Evolutionary conservation across 2,888 invertebrate species (phyloP).

Genomic region (Folsomia manolachei): DNA sequence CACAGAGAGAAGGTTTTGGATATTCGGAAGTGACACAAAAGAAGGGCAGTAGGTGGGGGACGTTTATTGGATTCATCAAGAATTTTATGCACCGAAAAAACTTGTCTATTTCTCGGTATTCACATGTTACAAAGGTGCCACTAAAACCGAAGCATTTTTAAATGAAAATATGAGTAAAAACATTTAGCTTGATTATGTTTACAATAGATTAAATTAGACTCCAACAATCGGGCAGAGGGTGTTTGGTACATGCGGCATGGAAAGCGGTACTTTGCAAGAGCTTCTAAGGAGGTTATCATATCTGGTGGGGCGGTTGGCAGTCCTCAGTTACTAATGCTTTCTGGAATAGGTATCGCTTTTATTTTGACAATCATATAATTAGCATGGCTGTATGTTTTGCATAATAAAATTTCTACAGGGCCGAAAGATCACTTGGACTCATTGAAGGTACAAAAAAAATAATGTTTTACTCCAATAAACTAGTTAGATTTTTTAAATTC

Average conservation of each 20-base stretch:
- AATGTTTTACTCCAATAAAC: not conserved
- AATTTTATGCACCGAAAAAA: constrained; percentile 34
- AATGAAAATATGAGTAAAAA: constrained; percentile 5
- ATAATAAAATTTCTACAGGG: too few relatives aligned
- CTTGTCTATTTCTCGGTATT: constrained; percentile 42
- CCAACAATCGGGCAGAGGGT: constrained; percentile 73
- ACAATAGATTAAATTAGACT: constrained; percentile 46
- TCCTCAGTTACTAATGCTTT: constrained; percentile 63
- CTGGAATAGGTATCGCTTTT: constrained; percentile 24
- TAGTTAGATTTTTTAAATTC: not conserved
- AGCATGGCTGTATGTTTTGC: constrained; percentile 25
- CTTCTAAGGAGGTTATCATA: constrained; percentile 81
- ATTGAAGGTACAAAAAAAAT: constrained; percentile 8
- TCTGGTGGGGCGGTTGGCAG: constrained; percentile 79
- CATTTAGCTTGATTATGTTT: not conserved
- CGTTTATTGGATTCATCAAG: constrained; percentile 42
- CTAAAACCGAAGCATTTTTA: too few relatives aligned
- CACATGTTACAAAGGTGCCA: constrained; percentile 23
- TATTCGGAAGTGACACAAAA: constrained; percentile 38
- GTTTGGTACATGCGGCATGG: constrained; percentile 76
- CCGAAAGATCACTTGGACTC: constrained; percentile 30
- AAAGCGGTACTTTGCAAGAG: constrained; percentile 69
- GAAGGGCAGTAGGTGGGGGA: constrained; percentile 37
- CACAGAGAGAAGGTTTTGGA: constrained; percentile 32
- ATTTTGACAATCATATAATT: constrained; percentile 48